Conservation (phyloP, 2,113 vertebrate genomes). For the Sula dactylatra region DNA sequence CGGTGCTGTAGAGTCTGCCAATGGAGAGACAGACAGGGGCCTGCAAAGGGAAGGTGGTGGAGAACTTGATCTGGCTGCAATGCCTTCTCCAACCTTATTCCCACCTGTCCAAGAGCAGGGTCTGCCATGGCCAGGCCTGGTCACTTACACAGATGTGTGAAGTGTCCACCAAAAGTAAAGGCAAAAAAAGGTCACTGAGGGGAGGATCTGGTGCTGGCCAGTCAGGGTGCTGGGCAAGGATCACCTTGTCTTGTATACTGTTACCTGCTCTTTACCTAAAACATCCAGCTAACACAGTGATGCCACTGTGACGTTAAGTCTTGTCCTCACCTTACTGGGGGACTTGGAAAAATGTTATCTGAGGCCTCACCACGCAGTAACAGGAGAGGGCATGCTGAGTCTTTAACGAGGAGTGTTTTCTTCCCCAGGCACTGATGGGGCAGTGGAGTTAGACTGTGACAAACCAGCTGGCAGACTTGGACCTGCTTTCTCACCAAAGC, state of each 20-base stretch:
- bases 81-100: background rate
- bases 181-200: background rate
- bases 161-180: background rate
- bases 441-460: background rate
- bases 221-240: background rate
- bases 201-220: background rate
- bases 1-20: background rate
- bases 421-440: background rate
- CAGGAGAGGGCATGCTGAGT: background rate
- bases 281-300: background rate
- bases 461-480: background rate
- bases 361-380: background rate
- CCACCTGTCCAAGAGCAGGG: background rate
- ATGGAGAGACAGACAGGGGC: background rate
- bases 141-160: rapidly evolving
- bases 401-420: background rate
- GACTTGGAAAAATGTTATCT: background rate
- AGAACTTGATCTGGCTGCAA: background rate
- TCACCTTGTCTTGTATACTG: background rate
- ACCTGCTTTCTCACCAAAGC: background rate
- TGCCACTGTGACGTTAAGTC: background rate
- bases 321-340: background rate
- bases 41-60: background rate
- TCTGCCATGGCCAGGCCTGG: background rate
- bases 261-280: background rate